phyloP scores from a whole-genome alignment of 35 echinoderm and acorn worm species.

The Ophiothrix spiculata region DNA sequence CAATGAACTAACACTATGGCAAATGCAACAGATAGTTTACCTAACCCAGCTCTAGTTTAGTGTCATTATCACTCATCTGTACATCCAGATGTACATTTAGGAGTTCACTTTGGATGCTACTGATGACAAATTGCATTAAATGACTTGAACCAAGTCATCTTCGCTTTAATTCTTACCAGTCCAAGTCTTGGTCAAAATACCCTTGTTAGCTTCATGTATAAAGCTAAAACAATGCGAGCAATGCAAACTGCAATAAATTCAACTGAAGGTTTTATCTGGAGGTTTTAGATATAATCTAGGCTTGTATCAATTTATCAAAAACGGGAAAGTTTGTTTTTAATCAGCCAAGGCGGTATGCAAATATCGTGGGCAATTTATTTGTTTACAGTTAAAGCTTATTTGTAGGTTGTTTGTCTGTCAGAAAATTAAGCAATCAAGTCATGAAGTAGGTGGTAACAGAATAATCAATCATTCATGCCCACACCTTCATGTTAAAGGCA shows the following conservation, averaged over 20 bases:
- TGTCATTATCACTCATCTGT: neutral
- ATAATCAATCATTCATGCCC: neutral
- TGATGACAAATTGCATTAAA: neutral
- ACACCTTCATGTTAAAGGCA: neutral
- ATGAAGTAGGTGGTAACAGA: neutral
- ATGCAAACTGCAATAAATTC: neutral
- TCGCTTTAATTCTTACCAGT: neutral
- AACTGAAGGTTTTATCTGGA: too few relatives aligned
- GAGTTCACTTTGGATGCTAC: neutral
- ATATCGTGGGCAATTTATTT: neutral
- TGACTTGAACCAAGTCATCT: neutral
- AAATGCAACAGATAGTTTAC: conserved; percentile 7
- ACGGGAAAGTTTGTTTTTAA: neutral
- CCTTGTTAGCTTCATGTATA: neutral
- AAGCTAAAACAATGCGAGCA: conserved; percentile 1
- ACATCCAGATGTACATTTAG: neutral
- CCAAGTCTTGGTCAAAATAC: neutral
- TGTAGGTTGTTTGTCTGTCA: neutral
- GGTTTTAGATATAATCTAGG: neutral
- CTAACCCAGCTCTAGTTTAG: neutral
- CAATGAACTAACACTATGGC: neutral
- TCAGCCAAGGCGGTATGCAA: neutral
- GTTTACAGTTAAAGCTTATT: neutral
- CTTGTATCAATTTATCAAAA: too few relatives aligned
- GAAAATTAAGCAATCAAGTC: neutral